Percentiles rank a stretch among this genome's conserved stretches.
Evolutionary conservation across 2,113 vertebrate species (phyloP).

Genomic region (Rhegmatorhina hoffmannsi): DNA sequence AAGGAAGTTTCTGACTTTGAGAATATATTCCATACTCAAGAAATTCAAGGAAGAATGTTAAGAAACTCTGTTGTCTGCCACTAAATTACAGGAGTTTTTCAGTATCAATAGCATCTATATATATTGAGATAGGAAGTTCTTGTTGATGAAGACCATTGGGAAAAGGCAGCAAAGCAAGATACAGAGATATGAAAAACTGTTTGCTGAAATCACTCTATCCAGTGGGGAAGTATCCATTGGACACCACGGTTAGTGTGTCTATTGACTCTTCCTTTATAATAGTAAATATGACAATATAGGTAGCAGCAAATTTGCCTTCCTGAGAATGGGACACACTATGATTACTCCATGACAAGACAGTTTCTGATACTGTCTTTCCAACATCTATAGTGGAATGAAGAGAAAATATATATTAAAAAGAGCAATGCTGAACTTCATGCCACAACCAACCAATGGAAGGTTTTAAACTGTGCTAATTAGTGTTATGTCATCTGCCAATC

Average conservation of each 20-base stretch:
- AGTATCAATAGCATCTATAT: not conserved
- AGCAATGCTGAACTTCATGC: not conserved
- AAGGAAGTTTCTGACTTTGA: not conserved
- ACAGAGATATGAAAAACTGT: not conserved
- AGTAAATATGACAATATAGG: not conserved
- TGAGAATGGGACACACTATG: not conserved
- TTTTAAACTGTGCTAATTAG: not conserved
- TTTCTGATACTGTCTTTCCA: not conserved
- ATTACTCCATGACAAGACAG: not conserved
- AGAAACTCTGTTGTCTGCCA: not conserved
- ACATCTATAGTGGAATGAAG: not conserved
- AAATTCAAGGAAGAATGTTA: not conserved
- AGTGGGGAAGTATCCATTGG: not conserved
- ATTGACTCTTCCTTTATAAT: not conserved
- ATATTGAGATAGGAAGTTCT: not conserved
- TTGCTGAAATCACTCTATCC: not conserved
- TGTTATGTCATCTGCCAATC: not conserved
- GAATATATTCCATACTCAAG: not conserved
- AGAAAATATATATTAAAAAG: not conserved
- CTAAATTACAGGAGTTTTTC: not conserved
- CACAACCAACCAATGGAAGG: not conserved
- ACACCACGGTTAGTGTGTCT: not conserved
- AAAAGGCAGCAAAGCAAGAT: not conserved
- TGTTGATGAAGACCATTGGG: not conserved
- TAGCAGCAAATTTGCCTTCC: not conserved